Conservation (phyloP, 2,888 invertebrate genomes). For the Sarcophaga rosellei region DNA sequence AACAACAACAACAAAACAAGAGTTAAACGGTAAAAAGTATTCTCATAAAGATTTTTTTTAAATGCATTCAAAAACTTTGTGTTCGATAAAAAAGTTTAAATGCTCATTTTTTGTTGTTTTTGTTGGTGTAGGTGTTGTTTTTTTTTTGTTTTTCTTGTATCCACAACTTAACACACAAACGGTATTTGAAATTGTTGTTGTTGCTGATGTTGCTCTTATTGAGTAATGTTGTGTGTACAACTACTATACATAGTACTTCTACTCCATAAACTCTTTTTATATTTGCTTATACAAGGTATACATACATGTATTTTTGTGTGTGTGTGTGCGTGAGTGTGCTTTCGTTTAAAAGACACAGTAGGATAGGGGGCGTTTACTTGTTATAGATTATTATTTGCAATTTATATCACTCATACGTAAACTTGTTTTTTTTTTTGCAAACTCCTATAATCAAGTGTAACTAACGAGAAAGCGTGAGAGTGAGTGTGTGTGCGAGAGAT, state of each 20-base stretch:
- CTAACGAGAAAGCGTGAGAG: neutral
- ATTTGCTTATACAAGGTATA: too few species aligned
- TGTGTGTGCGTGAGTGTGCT: neutral
- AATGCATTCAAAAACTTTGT: conserved; percentile 38
- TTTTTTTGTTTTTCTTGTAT: neutral
- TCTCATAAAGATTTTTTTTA: conserved; percentile 13
- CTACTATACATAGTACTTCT: neutral
- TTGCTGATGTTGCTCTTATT: conserved; percentile 37
- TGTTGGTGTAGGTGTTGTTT: conserved; percentile 16
- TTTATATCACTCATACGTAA: conserved; percentile 44
- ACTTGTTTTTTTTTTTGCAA: neutral
- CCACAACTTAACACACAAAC: conserved; percentile 42
- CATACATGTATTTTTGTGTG: too few species aligned
- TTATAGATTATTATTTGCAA: conserved; percentile 56
- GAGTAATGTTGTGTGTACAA: neutral
- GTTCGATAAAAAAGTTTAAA: conserved; percentile 53
- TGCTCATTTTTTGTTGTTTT: neutral
- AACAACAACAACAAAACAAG: neutral
- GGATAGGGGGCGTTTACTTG: neutral
- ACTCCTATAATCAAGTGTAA: neutral
- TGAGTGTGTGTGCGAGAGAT: neutral
- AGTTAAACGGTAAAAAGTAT: neutral
- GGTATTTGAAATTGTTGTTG: conserved; percentile 36
- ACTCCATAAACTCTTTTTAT: too few species aligned
- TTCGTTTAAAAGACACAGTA: neutral